These are phyloP conservation scores for Acrobasis repandana DNA, from an alignment of 2,888 invertebrate genomes.

Conservation along the genomic window DNA sequence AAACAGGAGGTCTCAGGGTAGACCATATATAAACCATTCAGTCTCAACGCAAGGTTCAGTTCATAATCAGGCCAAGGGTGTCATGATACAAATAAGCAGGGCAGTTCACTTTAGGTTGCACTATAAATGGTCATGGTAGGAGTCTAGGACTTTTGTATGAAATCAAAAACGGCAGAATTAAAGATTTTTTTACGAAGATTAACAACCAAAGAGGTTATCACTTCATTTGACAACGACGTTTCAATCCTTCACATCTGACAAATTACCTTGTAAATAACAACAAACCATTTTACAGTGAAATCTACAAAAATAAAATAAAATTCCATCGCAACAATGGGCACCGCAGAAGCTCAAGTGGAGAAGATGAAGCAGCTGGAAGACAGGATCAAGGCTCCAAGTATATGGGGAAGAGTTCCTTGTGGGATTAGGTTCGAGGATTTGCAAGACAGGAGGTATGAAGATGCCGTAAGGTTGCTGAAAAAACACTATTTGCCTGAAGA, in stretches of 20 bases:
- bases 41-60: too few species aligned
- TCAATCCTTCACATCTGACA: neutral
- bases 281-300: neutral
- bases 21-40: too few species aligned
- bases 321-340: conserved; percentile 46
- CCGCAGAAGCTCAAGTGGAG: conserved; percentile 61
- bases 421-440: conserved; percentile 74
- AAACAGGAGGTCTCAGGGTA: too few species aligned
- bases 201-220: neutral
- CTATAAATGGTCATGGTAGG: too few species aligned
- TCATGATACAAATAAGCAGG: too few species aligned
- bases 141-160: too few species aligned
- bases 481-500: conserved; percentile 70
- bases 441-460: conserved; percentile 72
- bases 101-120: too few species aligned
- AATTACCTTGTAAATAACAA: neutral
- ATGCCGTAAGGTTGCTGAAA: conserved; percentile 63
- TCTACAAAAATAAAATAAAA: neutral
- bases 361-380: conserved; percentile 71
- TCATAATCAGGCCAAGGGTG: too few species aligned
- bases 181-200: too few species aligned
- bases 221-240: neutral
- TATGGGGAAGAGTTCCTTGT: conserved; percentile 69
- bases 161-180: too few species aligned
- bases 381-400: conserved; percentile 72